Percentiles rank a stretch among this genome's conserved stretches.
phyloP scores from a whole-genome alignment of 2,888 invertebrate species.

The Pristionchus fissidentatus region DNA sequence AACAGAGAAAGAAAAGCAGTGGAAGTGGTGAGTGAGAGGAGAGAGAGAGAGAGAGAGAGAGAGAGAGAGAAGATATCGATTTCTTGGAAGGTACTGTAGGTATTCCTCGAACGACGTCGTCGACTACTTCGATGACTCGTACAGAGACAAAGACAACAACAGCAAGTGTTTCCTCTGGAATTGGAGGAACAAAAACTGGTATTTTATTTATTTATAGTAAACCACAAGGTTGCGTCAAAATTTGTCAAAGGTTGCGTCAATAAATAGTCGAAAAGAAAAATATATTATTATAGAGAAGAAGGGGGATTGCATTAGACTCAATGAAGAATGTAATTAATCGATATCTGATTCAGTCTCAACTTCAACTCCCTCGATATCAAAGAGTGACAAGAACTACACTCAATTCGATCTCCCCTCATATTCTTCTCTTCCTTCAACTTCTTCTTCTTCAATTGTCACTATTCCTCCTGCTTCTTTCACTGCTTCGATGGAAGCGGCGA shows the following conservation, averaged over 20 bases:
- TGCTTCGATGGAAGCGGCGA: neutral
- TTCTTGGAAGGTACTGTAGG: neutral
- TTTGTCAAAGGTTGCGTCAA: too few species aligned
- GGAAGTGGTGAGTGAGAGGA: too few species aligned
- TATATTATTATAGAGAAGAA: neutral
- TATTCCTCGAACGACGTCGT: neutral
- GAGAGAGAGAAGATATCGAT: neutral
- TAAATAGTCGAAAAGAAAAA: neutral
- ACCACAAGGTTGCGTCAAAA: too few species aligned
- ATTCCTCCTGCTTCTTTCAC: neutral
- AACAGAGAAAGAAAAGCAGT: constrained; percentile 52
- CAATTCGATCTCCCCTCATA: constrained; percentile 20
- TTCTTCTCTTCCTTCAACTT: neutral
- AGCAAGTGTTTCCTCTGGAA: neutral
- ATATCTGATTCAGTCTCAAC: neutral
- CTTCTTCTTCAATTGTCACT: neutral
- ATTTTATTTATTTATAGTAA: too few species aligned
- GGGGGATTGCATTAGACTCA: neutral
- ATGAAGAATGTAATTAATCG: too few species aligned
- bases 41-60: constrained; percentile 20
- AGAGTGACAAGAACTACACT: constrained; percentile 29
- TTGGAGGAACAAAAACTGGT: neutral
- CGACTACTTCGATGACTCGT: neutral
- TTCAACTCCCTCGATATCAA: neutral
- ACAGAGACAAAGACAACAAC: neutral